Evolutionary conservation across 2,888 invertebrate species (phyloP).

Genomic region (Alcis repandata): DNA sequence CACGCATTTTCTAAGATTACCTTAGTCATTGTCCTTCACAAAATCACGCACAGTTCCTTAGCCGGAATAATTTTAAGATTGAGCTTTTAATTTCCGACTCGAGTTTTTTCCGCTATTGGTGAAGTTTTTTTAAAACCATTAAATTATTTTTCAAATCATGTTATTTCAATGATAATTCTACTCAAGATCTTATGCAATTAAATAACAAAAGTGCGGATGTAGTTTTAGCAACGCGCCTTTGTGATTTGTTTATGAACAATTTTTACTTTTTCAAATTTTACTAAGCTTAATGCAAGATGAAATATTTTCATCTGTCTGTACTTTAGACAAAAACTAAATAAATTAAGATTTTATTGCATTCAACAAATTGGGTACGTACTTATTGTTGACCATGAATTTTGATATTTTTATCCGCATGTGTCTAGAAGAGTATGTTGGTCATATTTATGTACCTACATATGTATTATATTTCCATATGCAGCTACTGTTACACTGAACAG

Average conservation of each 20-base stretch:
- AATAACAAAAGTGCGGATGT: not conserved
- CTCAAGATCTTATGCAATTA: not conserved
- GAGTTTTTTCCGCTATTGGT: constrained; percentile 3
- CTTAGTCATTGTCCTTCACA: not conserved
- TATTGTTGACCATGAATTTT: not conserved
- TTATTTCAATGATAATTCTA: not conserved
- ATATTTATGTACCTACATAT: not conserved
- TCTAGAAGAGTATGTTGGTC: not conserved
- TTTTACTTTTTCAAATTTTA: too few species aligned
- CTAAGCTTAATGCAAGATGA: too few species aligned
- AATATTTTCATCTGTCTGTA: too few species aligned
- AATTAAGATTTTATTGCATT: not conserved
- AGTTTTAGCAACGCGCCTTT: too few species aligned
- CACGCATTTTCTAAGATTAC: too few species aligned
- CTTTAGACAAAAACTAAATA: not conserved
- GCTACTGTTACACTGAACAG: not conserved
- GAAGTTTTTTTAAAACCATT: constrained; percentile 5
- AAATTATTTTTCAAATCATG: not conserved
- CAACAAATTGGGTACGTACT: too few species aligned
- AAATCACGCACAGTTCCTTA: constrained; percentile 35
- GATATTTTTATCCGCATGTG: not conserved
- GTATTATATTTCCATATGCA: not conserved
- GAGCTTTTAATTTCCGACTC: constrained; percentile 25
- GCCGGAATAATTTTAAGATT: constrained; percentile 37
- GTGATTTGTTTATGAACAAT: too few species aligned